Percentiles rank a stretch among this genome's conserved stretches.
phyloP scores from a whole-genome alignment of 2,888 invertebrate genomes.

The Dromius quadrimaculatus region DNA sequence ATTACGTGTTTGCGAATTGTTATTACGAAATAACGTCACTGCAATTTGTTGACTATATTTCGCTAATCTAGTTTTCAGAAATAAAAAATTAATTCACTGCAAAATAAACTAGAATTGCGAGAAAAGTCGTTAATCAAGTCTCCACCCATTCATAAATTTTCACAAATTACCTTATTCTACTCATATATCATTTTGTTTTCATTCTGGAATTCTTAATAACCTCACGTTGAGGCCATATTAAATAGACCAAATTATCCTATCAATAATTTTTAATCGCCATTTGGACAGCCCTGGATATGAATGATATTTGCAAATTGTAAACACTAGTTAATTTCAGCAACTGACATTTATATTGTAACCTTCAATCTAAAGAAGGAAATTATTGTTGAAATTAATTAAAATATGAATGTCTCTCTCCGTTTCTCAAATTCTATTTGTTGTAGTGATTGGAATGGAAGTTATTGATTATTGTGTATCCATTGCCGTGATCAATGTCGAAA shows the following conservation, averaged over 20 bases:
- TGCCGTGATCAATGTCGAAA: no score
- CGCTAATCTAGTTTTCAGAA: constrained; percentile 19
- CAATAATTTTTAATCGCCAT: constrained; percentile 15
- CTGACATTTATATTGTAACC: background rate
- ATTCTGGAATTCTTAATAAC: constrained; percentile 15
- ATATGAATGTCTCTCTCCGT: background rate
- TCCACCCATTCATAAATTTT: constrained; percentile 37
- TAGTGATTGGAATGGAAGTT: no score
- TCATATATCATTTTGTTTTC: constrained; percentile 31
- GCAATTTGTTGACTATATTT: no score
- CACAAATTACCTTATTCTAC: constrained; percentile 22
- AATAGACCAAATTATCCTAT: constrained; percentile 25
- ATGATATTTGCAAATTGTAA: background rate
- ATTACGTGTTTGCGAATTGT: no score
- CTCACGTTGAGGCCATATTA: constrained; percentile 4
- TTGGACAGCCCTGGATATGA: background rate
- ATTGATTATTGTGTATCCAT: no score
- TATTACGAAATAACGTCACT: no score
- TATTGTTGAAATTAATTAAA: constrained; percentile 7
- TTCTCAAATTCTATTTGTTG: no score
- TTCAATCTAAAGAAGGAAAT: constrained; percentile 6
- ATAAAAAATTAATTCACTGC: constrained; percentile 22
- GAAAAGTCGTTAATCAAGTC: constrained; percentile 34
- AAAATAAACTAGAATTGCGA: constrained; percentile 19
- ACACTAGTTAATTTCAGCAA: background rate